Base-by-base conservation (phyloP, 2,797 vertebrate genomes). In the Oryzias sinensis region DNA sequence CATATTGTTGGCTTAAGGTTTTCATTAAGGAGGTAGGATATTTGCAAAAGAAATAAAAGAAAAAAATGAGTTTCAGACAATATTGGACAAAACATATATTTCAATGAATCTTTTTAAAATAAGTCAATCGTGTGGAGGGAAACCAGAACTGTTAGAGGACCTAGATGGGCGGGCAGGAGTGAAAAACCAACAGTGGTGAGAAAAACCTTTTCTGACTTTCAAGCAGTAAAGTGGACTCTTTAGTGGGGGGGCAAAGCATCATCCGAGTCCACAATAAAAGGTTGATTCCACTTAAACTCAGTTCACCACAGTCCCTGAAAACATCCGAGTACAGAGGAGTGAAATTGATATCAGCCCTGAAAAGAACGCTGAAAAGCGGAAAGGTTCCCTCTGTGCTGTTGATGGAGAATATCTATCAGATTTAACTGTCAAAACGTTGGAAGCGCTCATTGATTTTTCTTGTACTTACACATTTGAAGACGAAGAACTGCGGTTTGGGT, bases 391-490 rank as follows among this genome's bases (percentile, higher is more conserved):
- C 15, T 43, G 18, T 42, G 41, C 6, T 62, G 24, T 18, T 4
- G 6, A 29, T 5, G 40, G 43, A 41, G 43, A 16, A 33, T 40
- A 55, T 33, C 25, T 17, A 54, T 55, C 14, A 14, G 29, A 29
- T 44, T 48, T 11, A 27, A 3, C 4, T 29, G 49, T 33, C 3
- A 16, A 50, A 29, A 17, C 5, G 13, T 56, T 18, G 2, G 18
- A 11, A 24, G 22, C 17, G 24, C 42, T 17, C 14, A 29, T 43
- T n/a, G 49, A 48, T 8, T 42, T 57, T 56, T 51, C 7, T n/a
- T 57, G 43, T 25, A 33, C 43, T 65, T 48, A 1, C 53, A 50
- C 8, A 37, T 25, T 70, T 49, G 45, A 51, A 56, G 20, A 0
- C 5, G 45, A 54, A 29, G 22, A 53, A 59, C 48, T 50, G 11